Evolutionary conservation across 2,888 invertebrate genomes (phyloP), one percentile per base, ranked within the genome.

Genomic region (Metallyticus violacea): DNA sequence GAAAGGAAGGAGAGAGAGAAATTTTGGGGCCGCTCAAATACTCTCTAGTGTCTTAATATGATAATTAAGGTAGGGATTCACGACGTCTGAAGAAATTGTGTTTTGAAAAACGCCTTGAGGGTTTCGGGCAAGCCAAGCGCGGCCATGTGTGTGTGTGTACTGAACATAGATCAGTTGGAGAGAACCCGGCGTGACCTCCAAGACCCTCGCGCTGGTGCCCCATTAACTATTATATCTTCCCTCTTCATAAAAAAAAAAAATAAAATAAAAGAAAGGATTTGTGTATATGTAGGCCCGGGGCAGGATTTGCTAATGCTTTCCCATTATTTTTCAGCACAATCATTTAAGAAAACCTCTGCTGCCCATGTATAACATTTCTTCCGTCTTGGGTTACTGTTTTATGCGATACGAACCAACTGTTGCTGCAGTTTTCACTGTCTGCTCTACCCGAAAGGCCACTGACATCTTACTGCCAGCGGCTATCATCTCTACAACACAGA

Each of bases 1-100:
- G 81, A 81, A 7, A 26, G 26, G 76, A 76, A 80, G 40, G 85
- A 80, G 29, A n/a, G n/a, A 28, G 29, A 77, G 29, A 62, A 80
- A 79, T 81, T 85, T 28, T 81, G 28, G 26, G 15, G 76, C 15
- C 26, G 26, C 76, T 25, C 81, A 81, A 62, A 30, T 30, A 25
- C 6, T 28, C 83, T 62, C 40, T 77, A 9, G 77, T 77, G 79
- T 78, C 86, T 86, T 86, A 86, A 86, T 86, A 86, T 86, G 86
- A 86, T 86, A 86, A 86, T 86, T 86, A 86, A 79, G 83, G 77
- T 28, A 27, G 77, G 29, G 27, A 28, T 77, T 29, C 27, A 62
- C n/a, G n/a, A n/a, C n/a, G n/a, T n/a, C n/a, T n/a, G n/a, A n/a
- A n/a, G n/a, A n/a, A n/a, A n/a, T n/a, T n/a, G n/a, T n/a, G 9